Percentiles rank a stretch among this genome's conserved stretches.
Conservation (phyloP, 2,888 invertebrate species). For the Drosophila algonquin region DNA sequence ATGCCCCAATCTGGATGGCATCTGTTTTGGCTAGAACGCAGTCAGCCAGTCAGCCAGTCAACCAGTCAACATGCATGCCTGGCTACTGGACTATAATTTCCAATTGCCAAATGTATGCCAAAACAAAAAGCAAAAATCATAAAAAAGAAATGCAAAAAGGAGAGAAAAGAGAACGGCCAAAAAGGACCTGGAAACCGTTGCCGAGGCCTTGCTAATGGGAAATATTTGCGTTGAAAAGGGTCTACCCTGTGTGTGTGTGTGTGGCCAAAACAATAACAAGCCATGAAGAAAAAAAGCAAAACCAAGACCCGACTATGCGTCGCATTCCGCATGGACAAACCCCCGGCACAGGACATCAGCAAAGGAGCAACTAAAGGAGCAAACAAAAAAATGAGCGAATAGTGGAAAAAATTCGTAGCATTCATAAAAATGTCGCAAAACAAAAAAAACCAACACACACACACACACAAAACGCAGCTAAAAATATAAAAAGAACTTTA, state of each 20-base stretch:
- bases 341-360: slow-evolving; percentile 12
- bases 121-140: not conserved
- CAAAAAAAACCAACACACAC: slow-evolving; percentile 37
- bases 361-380: not conserved
- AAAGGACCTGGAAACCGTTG: slow-evolving; percentile 64
- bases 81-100: slow-evolving; percentile 76
- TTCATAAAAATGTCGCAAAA: slow-evolving; percentile 79
- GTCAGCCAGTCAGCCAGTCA: slow-evolving; percentile 21
- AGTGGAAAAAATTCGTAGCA: slow-evolving; percentile 70
- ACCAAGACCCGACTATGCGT: slow-evolving; percentile 69
- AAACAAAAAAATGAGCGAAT: slow-evolving; percentile 50
- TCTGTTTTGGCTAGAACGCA: slow-evolving; percentile 64
- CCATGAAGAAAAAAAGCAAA: slow-evolving; percentile 49
- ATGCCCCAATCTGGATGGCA: slow-evolving; percentile 4
- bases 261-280: slow-evolving; percentile 69
- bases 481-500: slow-evolving; percentile 65
- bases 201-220: slow-evolving; percentile 74
- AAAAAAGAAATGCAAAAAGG: slow-evolving; percentile 64
- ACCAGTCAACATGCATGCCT: slow-evolving; percentile 55
- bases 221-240: slow-evolving; percentile 79
- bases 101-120: slow-evolving; percentile 72
- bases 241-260: slow-evolving; percentile 32
- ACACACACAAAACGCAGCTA: slow-evolving; percentile 54
- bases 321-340: slow-evolving; percentile 76
- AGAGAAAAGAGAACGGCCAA: slow-evolving; percentile 45